Evolutionary conservation across 2,113 vertebrate genomes (phyloP), one percentile per base, ranked within the genome.

Genomic region (Hyla sarda): DNA sequence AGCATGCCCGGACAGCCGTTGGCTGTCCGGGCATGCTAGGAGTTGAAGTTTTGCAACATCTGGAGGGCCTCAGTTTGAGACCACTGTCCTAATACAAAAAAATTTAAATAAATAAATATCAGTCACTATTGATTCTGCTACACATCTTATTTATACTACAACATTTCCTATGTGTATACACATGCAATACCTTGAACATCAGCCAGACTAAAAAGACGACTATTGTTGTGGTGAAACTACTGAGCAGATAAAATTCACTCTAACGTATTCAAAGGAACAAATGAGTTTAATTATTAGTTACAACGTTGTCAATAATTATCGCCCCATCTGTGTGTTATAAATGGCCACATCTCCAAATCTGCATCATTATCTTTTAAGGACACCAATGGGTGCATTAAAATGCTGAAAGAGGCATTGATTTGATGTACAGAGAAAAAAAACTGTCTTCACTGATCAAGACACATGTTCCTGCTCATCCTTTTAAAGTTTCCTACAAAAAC

Each of bases 391-490:
- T 94, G 94, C 94, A 96, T 94, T 96, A 96, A 96, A 97, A 93
- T 95, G 94, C 95, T 95, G 93, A 94, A 95, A 92, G 93, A 94
- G 93, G 93, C 96, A 97, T 98, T 94, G 96, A 98, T 97, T 96
- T 94, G 93, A 93, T 94, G 95, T 90, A 94, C 72, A 21, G 54
- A 78, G 74, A 95, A 94, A 60, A 94, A 60, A 93, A 96, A 96
- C 94, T 92, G 94, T 96, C 94, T 95, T 95, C 95, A 95, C 92
- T 94, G 96, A 90, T 90, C 83, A 37, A 88, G 90, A 91, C 89
- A 91, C 90, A 84, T 85, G 87, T 48, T 74, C 45, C 23, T 25
- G 45, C 72, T 45, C 12, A 16, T 48, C 72, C 12, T 47, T 47
- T 25, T 1, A 10, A 47, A 48, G 41, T 47, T 69, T 74, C 48